Evolutionary conservation across 2,113 vertebrate genomes (phyloP).

Genomic region (Bothrops jararaca): DNA sequence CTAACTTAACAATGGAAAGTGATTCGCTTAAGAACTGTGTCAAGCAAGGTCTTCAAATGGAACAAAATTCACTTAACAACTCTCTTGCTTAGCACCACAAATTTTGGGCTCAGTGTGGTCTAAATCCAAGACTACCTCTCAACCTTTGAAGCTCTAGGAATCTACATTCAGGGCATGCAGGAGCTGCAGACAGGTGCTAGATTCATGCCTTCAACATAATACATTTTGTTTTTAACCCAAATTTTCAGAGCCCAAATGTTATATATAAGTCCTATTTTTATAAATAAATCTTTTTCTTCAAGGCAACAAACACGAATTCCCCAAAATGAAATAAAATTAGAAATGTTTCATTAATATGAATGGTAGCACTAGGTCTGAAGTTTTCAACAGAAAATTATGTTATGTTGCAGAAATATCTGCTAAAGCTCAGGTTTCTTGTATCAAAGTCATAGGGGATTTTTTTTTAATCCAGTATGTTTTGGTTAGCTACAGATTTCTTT

Average conservation of each 20-base stretch:
- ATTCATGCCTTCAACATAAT: neutral
- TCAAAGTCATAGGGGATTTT: conserved; percentile 16
- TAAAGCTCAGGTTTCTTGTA: conserved; percentile 32
- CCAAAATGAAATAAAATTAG: neutral
- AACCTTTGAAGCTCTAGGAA: neutral
- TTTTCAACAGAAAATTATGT: neutral
- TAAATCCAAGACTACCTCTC: neutral
- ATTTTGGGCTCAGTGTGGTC: neutral
- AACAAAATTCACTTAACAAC: too few relatives aligned
- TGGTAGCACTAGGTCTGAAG: neutral
- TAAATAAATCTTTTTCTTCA: neutral
- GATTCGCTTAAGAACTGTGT: neutral
- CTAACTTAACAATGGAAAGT: too few relatives aligned
- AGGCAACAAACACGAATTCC: neutral
- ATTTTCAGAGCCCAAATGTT: neutral
- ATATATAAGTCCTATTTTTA: neutral
- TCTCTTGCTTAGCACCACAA: neutral
- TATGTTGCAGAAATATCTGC: conserved; percentile 27
- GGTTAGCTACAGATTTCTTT: conserved; percentile 53
- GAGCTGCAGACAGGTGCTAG: neutral
- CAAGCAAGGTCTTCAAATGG: neutral
- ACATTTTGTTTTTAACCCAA: neutral
- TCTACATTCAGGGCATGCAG: neutral
- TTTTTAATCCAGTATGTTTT: conserved; percentile 17
- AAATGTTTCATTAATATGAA: neutral